A percentile compares a stretch with the other conserved stretches of the same genome.
These are phyloP conservation scores for Ornithoptera priamus DNA, from an alignment of 2,888 invertebrate genomes.

Conservation along the genomic window DNA sequence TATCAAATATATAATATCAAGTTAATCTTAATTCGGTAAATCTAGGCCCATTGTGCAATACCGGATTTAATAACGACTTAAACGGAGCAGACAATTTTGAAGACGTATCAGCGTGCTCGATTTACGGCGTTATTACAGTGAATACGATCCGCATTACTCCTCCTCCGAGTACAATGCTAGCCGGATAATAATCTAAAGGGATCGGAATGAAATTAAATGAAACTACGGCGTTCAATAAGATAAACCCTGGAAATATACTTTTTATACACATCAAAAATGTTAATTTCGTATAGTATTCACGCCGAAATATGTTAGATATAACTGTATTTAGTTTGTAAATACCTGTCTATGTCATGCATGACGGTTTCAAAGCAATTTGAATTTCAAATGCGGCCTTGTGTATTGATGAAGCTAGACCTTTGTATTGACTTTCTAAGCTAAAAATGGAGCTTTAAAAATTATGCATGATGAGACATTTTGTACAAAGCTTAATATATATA, in stretches of 20 bases:
- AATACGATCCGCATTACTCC: slow-evolving; percentile 45
- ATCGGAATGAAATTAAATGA: slow-evolving; percentile 51
- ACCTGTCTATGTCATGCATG: slow-evolving; percentile 5
- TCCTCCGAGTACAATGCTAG: slow-evolving; percentile 46
- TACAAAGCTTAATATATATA: not conserved
- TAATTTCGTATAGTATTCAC: no score
- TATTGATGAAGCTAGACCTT: slow-evolving; percentile 9
- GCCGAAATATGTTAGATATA: not conserved
- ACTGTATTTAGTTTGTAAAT: not conserved
- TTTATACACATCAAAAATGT: no score
- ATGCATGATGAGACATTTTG: not conserved
- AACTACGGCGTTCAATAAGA: slow-evolving; percentile 32
- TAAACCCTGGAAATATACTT: no score
- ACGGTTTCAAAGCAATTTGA: slow-evolving; percentile 19
- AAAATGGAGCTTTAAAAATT: slow-evolving; percentile 4
- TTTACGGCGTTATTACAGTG: slow-evolving; percentile 43
- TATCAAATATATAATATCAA: slow-evolving; percentile 10
- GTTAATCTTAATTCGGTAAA: slow-evolving; percentile 17
- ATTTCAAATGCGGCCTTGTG: slow-evolving; percentile 21
- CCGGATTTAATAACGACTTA: slow-evolving; percentile 27
- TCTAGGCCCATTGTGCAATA: slow-evolving; percentile 19
- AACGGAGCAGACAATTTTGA: slow-evolving; percentile 33
- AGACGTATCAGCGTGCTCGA: slow-evolving; percentile 38
- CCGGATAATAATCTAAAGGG: slow-evolving; percentile 43
- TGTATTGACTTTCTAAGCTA: slow-evolving; percentile 10